phyloP scores from a whole-genome alignment of 2,113 vertebrate species.

The Apteryx owenii region DNA sequence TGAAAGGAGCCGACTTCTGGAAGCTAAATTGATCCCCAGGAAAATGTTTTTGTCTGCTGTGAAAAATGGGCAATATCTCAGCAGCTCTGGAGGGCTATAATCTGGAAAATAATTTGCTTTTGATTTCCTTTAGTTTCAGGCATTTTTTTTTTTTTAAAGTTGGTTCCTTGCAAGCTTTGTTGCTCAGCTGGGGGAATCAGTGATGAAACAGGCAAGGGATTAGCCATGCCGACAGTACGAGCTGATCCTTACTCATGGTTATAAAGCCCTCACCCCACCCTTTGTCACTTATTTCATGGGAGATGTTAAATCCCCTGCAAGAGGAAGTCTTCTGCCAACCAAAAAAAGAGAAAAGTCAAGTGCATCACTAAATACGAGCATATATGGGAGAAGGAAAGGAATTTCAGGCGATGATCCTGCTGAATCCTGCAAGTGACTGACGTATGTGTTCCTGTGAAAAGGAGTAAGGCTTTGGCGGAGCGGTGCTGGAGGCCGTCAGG shows the following conservation, averaged over 20 bases:
- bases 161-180: slow-evolving; percentile 51
- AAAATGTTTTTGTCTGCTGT: slow-evolving; percentile 99
- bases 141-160: not conserved
- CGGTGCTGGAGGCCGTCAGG: not conserved
- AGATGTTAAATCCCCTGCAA: not conserved
- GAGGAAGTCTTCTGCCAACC: not conserved
- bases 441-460: not conserved
- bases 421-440: not conserved
- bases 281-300: not conserved
- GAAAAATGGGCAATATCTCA: slow-evolving; percentile 96
- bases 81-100: slow-evolving; percentile 78
- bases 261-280: slow-evolving; percentile 27
- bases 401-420: not conserved
- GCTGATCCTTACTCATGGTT: slow-evolving; percentile 30
- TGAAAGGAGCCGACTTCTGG: slow-evolving; percentile 91
- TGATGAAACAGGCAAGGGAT: slow-evolving; percentile 34
- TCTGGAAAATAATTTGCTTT: slow-evolving; percentile 86
- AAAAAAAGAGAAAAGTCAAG: not conserved
- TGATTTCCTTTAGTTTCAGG: slow-evolving; percentile 73
- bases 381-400: not conserved
- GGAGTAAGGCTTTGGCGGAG: not conserved
- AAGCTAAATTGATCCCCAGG: slow-evolving; percentile 95
- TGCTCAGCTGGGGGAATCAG: slow-evolving; percentile 36
- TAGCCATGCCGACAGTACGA: not conserved
- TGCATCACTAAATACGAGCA: not conserved